phyloP scores from a whole-genome alignment of 2,797 vertebrate genomes.

The Peromyscus attwateri region DNA sequence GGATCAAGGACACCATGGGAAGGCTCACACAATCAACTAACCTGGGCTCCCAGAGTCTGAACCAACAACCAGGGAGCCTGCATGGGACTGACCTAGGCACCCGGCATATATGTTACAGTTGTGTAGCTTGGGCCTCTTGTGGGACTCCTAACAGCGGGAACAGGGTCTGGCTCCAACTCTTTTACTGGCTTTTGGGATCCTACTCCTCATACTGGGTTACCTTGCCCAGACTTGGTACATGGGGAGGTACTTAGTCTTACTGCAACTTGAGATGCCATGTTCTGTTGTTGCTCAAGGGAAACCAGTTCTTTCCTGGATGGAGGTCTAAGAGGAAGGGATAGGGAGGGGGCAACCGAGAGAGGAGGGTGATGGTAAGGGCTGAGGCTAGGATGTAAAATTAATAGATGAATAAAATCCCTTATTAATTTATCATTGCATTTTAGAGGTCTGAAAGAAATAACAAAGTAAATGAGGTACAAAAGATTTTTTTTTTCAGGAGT shows the following conservation, averaged over 20 bases:
- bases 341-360: accelerated
- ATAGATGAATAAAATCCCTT: not conserved
- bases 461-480: conserved; percentile 67
- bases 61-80: not conserved
- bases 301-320: not conserved
- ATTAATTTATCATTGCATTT: conserved; percentile 54
- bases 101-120: not conserved
- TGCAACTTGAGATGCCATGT: not conserved
- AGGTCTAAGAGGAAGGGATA: not conserved
- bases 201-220: not conserved
- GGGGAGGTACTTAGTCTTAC: not conserved
- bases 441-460: conserved; percentile 58
- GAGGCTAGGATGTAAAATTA: not conserved
- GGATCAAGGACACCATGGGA: not conserved
- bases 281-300: not conserved
- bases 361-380: not conserved
- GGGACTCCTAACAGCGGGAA: not conserved
- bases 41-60: not conserved
- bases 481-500: conserved; percentile 52
- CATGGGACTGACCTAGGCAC: not conserved
- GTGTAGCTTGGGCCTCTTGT: not conserved
- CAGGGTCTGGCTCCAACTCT: not conserved
- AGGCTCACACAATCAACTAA: not conserved
- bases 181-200: not conserved
- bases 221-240: not conserved